Base-by-base conservation (phyloP, 2,888 invertebrate species). In the Eupithecia centaureata region DNA sequence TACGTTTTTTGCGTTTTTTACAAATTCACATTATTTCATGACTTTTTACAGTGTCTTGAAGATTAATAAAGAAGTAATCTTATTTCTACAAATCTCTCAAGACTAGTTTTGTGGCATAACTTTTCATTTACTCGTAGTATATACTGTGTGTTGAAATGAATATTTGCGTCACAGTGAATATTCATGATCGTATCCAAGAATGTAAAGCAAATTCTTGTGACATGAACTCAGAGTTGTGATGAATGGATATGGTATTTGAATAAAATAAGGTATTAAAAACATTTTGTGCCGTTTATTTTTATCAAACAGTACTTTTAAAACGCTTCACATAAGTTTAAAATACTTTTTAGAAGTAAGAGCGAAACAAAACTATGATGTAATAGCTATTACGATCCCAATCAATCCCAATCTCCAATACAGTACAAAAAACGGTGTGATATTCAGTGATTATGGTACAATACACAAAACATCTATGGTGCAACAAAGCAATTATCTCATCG, bases 171-270 rank as follows among this genome's bases (percentile, higher is more conserved):
- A 52, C 15, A 27, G 73, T 80, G 77, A 79, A 81, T 82, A 84
- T 84, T 82, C 79, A 83, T 80, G 76, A 76, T 79, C 78, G 79
- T 75, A 79, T 79, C 78, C 77, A 79, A 81, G 80, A 79, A 78
- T 77, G 77, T 78, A 79, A n/a, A n/a, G 83, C 80, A 83, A 81
- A 80, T 68, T 62, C 62, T 59, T 58, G 65, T 56, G 32, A 65
- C 33, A 35, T 13, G 5, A 28, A 56, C 59, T 42, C 4, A 32
- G 51, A 64, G 2, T 28, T 51, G 18, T 42, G 54, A 59, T 28
- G 1, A 38, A 32, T 5, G 25, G 68, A 62, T 62, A 7, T 35
- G 52, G 33, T 12, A 33, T 38, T 38, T 52, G 13, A 52, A 52
- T 15, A 15, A 25, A 52, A 52, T 15, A 52, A 52, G 2, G 2